Evolutionary conservation across 2,797 vertebrate genomes (phyloP), one percentile per base, ranked within the genome.

Genomic region (Masticophis lateralis): DNA sequence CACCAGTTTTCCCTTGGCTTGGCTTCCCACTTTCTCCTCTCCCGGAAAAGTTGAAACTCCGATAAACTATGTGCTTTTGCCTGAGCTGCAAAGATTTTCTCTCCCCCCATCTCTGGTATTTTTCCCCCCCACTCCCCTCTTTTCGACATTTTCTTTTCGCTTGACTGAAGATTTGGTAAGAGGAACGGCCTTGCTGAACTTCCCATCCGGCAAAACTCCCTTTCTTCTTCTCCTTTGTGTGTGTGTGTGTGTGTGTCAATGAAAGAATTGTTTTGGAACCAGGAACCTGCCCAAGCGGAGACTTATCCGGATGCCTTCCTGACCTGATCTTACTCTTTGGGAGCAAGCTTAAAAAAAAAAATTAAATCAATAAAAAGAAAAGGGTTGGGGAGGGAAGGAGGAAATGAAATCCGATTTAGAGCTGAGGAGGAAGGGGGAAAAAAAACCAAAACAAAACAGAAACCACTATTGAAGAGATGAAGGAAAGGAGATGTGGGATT

Each of bases 21-120:
- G 94, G 96, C 96, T 96, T 96, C 95, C 94, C 96, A 95, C 95
- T 97, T 97, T 97, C 96, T 97, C 96, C 95, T 95, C 96, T 95
- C 95, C 96, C 93, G 93, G 93, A 1, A 14, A 97, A 97, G 97
- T 97, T 97, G n/a, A 96, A 97, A 97, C 96, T 97, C 96, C n/a
- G 95, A 95, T 94, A 95, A 96, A 95, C 66, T 20, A 95, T 93
- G 91, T 94, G 95, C 96, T 91, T 2, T 95, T 95, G 89, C 94
- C 95, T 92, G 94, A 94, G 4, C 94, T 55, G 95, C 56, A 94
- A 92, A 92, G 95, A 92, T 32, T 60, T 32, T 60, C 93, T 28
- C 27, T 55, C 12, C 1, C 1, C 4, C 37, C 37, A 16, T 1
- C 37, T 43, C 18, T 43, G 32, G 18, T 47, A 92, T 5, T 27